Conservation (phyloP, 2,888 invertebrate species). For the Synanthedon myopaeformis region DNA sequence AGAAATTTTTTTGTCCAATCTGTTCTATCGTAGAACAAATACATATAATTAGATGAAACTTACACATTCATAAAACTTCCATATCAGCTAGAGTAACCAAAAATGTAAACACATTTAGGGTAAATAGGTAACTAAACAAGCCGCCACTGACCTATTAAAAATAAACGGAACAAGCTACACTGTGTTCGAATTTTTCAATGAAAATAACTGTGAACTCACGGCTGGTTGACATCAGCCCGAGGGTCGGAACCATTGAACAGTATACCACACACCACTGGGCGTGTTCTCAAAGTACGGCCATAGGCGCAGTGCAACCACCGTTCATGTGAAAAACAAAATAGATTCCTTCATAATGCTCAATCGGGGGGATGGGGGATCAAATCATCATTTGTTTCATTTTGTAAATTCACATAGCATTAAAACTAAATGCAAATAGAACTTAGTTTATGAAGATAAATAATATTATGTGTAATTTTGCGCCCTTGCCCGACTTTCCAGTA, state of each 20-base stretch:
- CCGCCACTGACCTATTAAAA: slow-evolving; percentile 3
- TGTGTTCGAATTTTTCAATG: slow-evolving; percentile 3
- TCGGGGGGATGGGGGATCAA: not conserved
- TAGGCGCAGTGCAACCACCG: not conserved
- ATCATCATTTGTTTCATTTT: too few relatives aligned
- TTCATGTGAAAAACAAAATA: not conserved
- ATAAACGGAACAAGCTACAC: slow-evolving; percentile 3
- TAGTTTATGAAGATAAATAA: not conserved
- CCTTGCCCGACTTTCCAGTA: slow-evolving; percentile 62
- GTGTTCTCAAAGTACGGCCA: slow-evolving; percentile 2
- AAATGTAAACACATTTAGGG: slow-evolving; percentile 4
- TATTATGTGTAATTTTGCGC: slow-evolving; percentile 20
- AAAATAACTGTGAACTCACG: slow-evolving; percentile 2
- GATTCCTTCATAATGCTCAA: not conserved
- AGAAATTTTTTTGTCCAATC: too few relatives aligned
- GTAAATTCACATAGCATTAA: too few relatives aligned
- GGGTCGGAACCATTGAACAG: slow-evolving; percentile 15
- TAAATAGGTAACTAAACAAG: slow-evolving; percentile 8
- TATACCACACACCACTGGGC: slow-evolving; percentile 8
- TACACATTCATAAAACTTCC: not conserved
- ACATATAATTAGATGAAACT: too few relatives aligned
- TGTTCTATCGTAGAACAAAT: too few relatives aligned
- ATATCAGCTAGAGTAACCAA: not conserved
- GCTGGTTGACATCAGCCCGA: slow-evolving; percentile 5
- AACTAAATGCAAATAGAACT: not conserved